phyloP scores from a whole-genome alignment of 2,888 invertebrate genomes.

The Melanotus villosus region DNA sequence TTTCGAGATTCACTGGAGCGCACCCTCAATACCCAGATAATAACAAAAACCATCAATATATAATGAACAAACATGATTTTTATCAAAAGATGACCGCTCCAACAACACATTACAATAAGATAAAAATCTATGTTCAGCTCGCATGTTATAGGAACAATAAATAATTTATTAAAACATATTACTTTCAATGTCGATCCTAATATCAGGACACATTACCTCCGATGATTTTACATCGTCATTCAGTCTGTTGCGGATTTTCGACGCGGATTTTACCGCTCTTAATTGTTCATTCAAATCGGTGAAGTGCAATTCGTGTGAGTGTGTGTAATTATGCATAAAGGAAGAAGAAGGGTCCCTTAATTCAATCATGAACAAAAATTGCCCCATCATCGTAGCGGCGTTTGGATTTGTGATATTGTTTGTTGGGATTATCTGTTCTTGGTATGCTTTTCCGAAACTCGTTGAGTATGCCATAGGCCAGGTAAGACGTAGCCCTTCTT shows the following conservation, averaged over 20 bases:
- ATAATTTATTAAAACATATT: constrained; percentile 45
- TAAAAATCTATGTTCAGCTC: constrained; percentile 35
- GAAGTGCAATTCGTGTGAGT: background rate
- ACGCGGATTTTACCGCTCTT: background rate
- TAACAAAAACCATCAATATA: constrained; percentile 36
- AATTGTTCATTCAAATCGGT: background rate
- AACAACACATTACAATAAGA: constrained; percentile 37
- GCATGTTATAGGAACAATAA: constrained; percentile 37
- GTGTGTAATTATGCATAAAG: constrained; percentile 4
- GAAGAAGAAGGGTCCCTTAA: background rate
- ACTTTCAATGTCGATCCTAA: constrained; percentile 41
- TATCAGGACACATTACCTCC: constrained; percentile 26
- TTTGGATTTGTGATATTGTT: constrained; percentile 65
- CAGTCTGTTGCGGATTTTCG: background rate
- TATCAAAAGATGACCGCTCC: constrained; percentile 42
- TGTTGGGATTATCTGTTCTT: constrained; percentile 67
- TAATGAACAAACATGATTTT: constrained; percentile 35
- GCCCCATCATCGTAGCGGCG: constrained; percentile 54
- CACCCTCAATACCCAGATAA: constrained; percentile 20
- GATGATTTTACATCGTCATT: background rate
- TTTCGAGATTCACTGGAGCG: constrained; percentile 36
- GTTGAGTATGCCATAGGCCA: constrained; percentile 69
- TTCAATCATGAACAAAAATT: constrained; percentile 52
- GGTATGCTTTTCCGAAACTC: constrained; percentile 71
- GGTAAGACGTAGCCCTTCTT: constrained; percentile 65